A percentile compares a stretch with the other conserved stretches of the same genome.
Conservation (phyloP, 1,140 invertebrate genomes). For the Aethina tumida region DNA sequence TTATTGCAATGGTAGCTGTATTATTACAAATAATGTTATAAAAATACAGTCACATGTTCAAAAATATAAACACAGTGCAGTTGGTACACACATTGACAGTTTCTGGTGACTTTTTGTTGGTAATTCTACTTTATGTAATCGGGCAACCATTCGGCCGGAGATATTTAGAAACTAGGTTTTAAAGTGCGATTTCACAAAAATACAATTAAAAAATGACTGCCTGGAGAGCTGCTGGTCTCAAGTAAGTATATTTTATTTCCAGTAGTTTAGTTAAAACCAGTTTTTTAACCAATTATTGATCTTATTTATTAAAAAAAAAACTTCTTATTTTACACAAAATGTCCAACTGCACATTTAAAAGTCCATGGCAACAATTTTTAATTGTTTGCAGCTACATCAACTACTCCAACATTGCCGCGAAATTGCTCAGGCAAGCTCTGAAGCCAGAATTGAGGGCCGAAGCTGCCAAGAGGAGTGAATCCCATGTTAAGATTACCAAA, state of each 20-base stretch:
- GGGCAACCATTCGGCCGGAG: too few relatives aligned
- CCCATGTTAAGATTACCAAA: conserved; percentile 65
- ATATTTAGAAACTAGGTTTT: too few relatives aligned
- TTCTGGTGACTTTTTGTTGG: too few relatives aligned
- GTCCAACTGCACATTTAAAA: conserved; percentile 17
- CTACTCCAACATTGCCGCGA: conserved; percentile 84
- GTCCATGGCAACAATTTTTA: conserved; percentile 6
- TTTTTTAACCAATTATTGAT: background rate
- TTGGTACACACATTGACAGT: too few relatives aligned
- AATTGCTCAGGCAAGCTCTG: conserved; percentile 63
- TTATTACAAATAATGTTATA: too few relatives aligned
- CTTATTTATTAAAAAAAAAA: conserved; percentile 14
- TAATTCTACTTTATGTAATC: too few relatives aligned
- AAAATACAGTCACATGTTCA: too few relatives aligned
- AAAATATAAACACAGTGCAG: too few relatives aligned
- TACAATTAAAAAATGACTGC: conserved; percentile 42
- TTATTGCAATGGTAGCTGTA: too few relatives aligned
- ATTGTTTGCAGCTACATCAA: conserved; percentile 70
- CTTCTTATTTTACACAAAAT: conserved; percentile 12
- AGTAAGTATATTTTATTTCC: conserved; percentile 40
- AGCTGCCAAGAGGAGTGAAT: conserved; percentile 64
- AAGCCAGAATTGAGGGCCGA: conserved; percentile 63
- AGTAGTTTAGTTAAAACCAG: background rate
- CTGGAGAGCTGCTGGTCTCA: conserved; percentile 54
- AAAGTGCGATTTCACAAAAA: too few relatives aligned